Base-by-base conservation (phyloP, 2,888 invertebrate genomes). In the Thera britannica region DNA sequence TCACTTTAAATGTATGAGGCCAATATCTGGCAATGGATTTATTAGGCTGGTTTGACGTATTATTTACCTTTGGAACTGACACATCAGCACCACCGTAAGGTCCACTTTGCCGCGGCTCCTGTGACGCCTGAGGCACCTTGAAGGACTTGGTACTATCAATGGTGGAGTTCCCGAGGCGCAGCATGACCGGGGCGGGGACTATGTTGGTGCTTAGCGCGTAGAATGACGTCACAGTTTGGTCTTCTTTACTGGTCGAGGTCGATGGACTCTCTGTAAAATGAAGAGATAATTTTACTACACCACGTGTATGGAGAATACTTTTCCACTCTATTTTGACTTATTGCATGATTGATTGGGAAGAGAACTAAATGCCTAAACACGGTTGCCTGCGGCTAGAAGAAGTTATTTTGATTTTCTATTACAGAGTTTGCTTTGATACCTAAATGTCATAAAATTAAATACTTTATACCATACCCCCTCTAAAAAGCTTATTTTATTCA, bases 71-170 rank as follows among this genome's bases (percentile, higher is more conserved):
- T 11, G 46, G 46, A 48, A 58, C 12, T 6, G 60, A 44, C 3
- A 58, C 46, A n/a, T 54, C 58, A 58, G 61, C 51, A 34, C 61
- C 38, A 34, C 36, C 34, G 44, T 62, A 23, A 54, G 57, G 23
- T 38, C 36, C 54, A 44, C 36, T 54, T 6, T 55, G 46, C 52
- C 44, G 7, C 1, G 84, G 75, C 35, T 82, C 83, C 12, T 79
- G 77, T 0, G 89, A 80, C 1, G 88, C 84, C 68, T 90, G 92
- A 1, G 94, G 94, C 8, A 94, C 93, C 84, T 90, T 93, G 77
- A 94, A 94, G 0, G 94, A 84, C 70, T 93, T 94, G 2, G 93
- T 93, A 79, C 94, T 91, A 75, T 94, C 94, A 12, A 94, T 93
- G 0, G 94, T 94, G 2, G 93, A 93, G 82, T 94, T 94, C 2